Base-by-base conservation (phyloP, 2,797 vertebrate species). In the Epinephelus malabaricus region DNA sequence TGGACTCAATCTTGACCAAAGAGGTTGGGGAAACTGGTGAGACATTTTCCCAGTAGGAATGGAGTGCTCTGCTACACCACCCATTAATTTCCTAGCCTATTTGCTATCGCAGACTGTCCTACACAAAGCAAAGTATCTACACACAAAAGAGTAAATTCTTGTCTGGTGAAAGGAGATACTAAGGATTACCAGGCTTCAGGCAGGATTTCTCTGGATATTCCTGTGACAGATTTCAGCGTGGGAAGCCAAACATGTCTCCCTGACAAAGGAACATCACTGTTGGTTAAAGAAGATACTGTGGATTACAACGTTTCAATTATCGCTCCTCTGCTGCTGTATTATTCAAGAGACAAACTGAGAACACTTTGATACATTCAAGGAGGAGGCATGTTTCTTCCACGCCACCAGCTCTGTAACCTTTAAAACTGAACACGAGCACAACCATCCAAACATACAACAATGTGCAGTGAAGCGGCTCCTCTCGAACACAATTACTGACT, bases 401-500 rank as follows among this genome's bases (percentile, higher is more conserved):
- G 47, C 43, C 66, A 64, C 3, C 45, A 23, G 54, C 71, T 82
- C n/a, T 21, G 68, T 68, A 88, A 89, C 88, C 79, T 86, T 88
- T 87, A 75, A 74, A 82, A 65, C 58, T 6, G 18, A 76, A 71
- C 65, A 61, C 12, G 19, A 80, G 59, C 49, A 67, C 66, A 73
- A 62, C 40, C 63, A 45, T 78, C 61, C 68, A 85, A 88, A 88
- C 67, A 73, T 46, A 78, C 55, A 73, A 55, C 70, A 53, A 76
- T 75, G 77, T 60, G 69, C 79, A 78, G 63, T 3, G 53, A 69
- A 85, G 78, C 82, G 40, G 45, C 21, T 54, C 59, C 58, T 65
- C 75, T 82, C 81, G 73, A 89, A 87, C 82, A 73, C 67, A 90
- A 85, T 91, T 85, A 91, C 83, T 25, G 72, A 84, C 76, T 85